Evolutionary conservation across 2,888 invertebrate genomes (phyloP).

Genomic region (Oxycera nigricornis): DNA sequence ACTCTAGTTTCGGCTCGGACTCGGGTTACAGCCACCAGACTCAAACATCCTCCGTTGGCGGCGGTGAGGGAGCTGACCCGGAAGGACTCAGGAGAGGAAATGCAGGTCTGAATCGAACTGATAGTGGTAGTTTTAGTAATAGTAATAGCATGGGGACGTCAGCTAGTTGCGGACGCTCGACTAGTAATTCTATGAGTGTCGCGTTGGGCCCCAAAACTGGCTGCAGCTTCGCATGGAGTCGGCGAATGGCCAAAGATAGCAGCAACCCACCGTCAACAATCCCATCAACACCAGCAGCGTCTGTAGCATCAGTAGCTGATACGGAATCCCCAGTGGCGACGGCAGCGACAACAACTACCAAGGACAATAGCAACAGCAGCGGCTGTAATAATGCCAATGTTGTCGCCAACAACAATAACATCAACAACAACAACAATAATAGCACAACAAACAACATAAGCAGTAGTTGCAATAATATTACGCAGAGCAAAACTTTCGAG

Average conservation of each 20-base stretch:
- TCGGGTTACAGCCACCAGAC: conserved; percentile 80
- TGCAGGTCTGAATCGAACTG: conserved; percentile 17
- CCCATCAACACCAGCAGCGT: neutral
- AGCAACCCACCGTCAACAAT: conserved; percentile 13
- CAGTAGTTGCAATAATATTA: conserved; percentile 37
- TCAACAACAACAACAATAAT: conserved; percentile 41
- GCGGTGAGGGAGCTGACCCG: conserved; percentile 45
- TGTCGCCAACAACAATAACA: conserved; percentile 36
- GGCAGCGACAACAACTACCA: neutral
- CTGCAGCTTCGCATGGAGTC: conserved; percentile 43
- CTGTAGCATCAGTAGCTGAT: neutral
- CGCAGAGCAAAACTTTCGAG: conserved; percentile 43
- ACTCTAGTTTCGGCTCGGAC: conserved; percentile 83
- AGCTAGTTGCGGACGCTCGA: conserved; percentile 35
- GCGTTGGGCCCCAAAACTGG: conserved; percentile 37
- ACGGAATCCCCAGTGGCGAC: conserved; percentile 15
- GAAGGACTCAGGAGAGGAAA: conserved; percentile 10
- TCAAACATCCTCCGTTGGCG: conserved; percentile 55
- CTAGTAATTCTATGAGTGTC: conserved; percentile 2
- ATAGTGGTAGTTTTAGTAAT: conserved; percentile 39
- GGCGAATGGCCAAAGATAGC: conserved; percentile 39
- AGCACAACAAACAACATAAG: conserved; percentile 35
- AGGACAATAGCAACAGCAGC: neutral
- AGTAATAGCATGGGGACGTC: conserved; percentile 38
- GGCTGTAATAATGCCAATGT: conserved; percentile 13